phyloP scores from a whole-genome alignment of 1,140 invertebrate species.

The Megalopta genalis region DNA sequence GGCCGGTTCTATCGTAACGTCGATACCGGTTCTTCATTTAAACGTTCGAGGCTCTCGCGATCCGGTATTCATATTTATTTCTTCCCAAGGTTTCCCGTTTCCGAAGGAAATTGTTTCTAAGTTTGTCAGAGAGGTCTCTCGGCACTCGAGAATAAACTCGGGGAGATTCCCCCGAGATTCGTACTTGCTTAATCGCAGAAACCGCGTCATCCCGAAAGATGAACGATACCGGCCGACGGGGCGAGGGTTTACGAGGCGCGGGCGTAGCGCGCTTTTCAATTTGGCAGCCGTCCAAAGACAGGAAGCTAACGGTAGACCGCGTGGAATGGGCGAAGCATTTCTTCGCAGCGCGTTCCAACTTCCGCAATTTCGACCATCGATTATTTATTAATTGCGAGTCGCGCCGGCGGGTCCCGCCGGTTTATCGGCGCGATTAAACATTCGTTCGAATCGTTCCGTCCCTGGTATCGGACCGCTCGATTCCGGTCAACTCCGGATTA shows the following conservation, averaged over 20 bases:
- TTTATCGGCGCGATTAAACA: not conserved
- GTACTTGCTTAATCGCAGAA: not conserved
- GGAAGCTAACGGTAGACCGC: slow-evolving; percentile 2
- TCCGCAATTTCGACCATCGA: not conserved
- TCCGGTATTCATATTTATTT: no score
- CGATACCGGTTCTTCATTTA: no score
- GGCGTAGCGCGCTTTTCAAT: not conserved
- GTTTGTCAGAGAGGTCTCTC: no score
- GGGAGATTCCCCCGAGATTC: not conserved
- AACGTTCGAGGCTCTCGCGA: no score
- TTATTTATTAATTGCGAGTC: not conserved
- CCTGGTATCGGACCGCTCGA: no score
- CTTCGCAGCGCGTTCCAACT: not conserved
- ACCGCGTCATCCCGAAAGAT: not conserved
- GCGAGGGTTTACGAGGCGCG: not conserved
- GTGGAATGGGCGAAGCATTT: slow-evolving; percentile 5
- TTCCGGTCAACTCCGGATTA: no score
- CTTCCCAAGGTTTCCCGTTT: no score
- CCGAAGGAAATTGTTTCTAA: no score
- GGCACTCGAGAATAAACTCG: no score
- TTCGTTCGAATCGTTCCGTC: not conserved
- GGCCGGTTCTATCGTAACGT: no score
- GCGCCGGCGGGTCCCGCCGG: not conserved
- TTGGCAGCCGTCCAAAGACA: slow-evolving; percentile 22
- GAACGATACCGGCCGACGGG: not conserved